Percentiles rank a stretch among this genome's conserved stretches.
Conservation (phyloP, 2,888 invertebrate genomes). For the Drosophila leonis region DNA sequence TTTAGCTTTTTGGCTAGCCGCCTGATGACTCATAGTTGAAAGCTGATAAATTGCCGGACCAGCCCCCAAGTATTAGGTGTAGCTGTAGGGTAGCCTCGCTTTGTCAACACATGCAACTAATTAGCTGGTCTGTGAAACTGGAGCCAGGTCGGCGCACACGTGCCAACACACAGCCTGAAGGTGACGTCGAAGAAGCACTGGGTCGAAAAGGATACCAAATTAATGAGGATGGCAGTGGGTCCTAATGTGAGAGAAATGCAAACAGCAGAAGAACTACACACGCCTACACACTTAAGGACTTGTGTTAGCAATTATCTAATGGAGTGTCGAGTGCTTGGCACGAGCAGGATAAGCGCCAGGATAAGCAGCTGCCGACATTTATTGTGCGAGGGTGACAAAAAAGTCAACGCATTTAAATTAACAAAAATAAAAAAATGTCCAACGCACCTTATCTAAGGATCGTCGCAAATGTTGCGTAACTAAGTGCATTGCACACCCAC, state of each 20-base stretch:
- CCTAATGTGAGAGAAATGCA: conserved; percentile 36
- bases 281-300: conserved; percentile 17
- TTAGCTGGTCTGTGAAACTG: conserved; percentile 43
- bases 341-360: conserved; percentile 38
- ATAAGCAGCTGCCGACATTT: conserved; percentile 58
- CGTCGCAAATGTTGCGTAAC: conserved; percentile 76
- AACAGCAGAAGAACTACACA: conserved; percentile 11
- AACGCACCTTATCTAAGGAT: conserved; percentile 67
- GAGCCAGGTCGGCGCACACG: conserved; percentile 45
- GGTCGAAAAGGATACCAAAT: conserved; percentile 46
- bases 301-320: conserved; percentile 66
- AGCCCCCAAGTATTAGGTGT: conserved; percentile 13
- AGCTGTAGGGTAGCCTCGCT: not conserved
- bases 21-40: conserved; percentile 13
- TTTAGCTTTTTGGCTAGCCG: conserved; percentile 31
- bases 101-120: conserved; percentile 39
- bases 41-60: conserved; percentile 35
- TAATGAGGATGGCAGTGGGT: conserved; percentile 54
- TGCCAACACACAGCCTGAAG: conserved; percentile 40
- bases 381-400: conserved; percentile 18
- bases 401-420: conserved; percentile 66
- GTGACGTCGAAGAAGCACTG: conserved; percentile 3
- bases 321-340: conserved; percentile 61
- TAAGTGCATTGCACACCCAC: conserved; percentile 61
- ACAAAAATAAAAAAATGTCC: conserved; percentile 71